Base-by-base conservation (phyloP, 2,888 invertebrate species). In the Drosophila paramelanica region DNA sequence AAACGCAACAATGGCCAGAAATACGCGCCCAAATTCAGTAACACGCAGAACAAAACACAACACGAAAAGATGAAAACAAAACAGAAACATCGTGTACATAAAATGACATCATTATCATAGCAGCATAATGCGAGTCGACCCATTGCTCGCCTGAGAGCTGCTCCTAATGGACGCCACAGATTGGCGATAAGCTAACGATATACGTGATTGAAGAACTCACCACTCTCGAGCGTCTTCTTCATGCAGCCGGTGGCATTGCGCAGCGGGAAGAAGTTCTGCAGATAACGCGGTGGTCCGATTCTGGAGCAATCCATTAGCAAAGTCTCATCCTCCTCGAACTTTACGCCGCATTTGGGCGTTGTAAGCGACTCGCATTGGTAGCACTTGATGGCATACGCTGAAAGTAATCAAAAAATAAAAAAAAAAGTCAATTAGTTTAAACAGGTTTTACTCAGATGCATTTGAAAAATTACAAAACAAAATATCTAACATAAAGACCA, bases 201-300 rank as follows among this genome's bases (percentile, higher is more conserved):
- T 57, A 20, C 33, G 10, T 39, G 61, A 14, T 36, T 6, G 2
- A 0, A 0, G 10, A 17, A 82, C 92, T 91, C 83, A 92, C 91
- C 88, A 50, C 84, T 81, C 27, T 90, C 90, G 38, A 92, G 77
- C 8, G 82, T 85, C 79, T 90, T 90, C 79, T 90, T 91, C 89
- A 92, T 88, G 84, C 91, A 92, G 64, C 92, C 92, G 17, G 92
- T 92, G 65, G 91, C 92, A 72, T 92, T 92, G 23, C 82, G 85
- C 3, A 78, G 41, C 10, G 79, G 72, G 77, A 90, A 79, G 70
- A 90, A 71, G 52, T 70, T 79, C 57, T 89, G 90, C 43, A 91
- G 75, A 73, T 81, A 91, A 14, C 90, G 87, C 17, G 91, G 92
- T 23, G 91, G 88, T 38, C 88, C 79, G 3, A 89, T 73, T 14